phyloP scores from a whole-genome alignment of 2,113 vertebrate species.

The Syngnathus scovelli region DNA sequence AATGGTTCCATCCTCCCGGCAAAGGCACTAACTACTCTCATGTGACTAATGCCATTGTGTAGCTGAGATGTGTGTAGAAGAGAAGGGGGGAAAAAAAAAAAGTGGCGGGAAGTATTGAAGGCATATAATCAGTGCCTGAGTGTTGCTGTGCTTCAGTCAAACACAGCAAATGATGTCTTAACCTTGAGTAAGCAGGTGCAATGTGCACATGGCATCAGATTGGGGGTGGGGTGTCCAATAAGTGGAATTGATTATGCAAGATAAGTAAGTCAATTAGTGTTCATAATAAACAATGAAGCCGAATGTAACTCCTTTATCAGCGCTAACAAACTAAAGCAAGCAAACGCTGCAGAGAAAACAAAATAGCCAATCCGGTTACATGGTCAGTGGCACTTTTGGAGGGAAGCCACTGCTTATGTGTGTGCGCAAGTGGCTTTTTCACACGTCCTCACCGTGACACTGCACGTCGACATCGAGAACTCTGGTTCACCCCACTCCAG shows the following conservation, averaged over 20 bases:
- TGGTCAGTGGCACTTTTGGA: constrained; percentile 38
- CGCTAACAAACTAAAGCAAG: constrained; percentile 5
- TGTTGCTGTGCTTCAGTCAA: constrained; percentile 26
- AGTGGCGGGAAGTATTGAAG: constrained; percentile 13
- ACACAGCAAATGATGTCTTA: constrained; percentile 28
- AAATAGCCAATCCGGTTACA: constrained; percentile 8
- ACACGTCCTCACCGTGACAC: constrained; percentile 65
- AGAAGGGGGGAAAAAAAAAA: constrained; percentile 6
- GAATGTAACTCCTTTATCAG: constrained; percentile 9
- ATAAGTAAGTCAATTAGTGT: constrained; percentile 29
- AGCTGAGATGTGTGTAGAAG: not conserved
- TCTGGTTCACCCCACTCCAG: constrained; percentile 65
- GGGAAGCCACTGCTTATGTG: constrained; percentile 26
- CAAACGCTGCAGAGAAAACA: constrained; percentile 10
- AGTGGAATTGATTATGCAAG: constrained; percentile 14
- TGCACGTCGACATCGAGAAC: constrained; percentile 42
- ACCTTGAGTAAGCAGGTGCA: constrained; percentile 31
- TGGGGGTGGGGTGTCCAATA: not conserved
- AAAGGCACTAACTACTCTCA: constrained; percentile 16
- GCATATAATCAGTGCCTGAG: constrained; percentile 32
- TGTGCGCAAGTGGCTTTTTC: constrained; percentile 39
- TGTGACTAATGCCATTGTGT: constrained; percentile 13
- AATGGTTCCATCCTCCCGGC: constrained; percentile 13
- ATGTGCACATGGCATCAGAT: not conserved
- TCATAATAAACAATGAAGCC: constrained; percentile 8